phyloP scores from a whole-genome alignment of 2,888 invertebrate species.

The Rhyacophila evoluta region DNA sequence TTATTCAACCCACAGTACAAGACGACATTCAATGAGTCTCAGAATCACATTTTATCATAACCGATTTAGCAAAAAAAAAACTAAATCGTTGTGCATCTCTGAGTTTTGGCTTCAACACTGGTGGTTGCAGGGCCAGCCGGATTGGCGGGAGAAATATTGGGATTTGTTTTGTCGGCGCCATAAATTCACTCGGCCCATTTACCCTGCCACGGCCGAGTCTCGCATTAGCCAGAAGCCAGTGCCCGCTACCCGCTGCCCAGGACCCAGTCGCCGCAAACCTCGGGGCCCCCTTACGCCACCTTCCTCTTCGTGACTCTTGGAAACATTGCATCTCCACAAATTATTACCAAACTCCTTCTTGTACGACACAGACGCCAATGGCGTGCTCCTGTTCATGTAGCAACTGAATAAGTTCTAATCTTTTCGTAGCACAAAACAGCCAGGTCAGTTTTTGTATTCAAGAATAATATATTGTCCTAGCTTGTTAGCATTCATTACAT shows the following conservation, averaged over 20 bases:
- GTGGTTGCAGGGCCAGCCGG: neutral
- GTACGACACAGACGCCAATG: conserved; percentile 8
- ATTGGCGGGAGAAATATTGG: conserved; percentile 47
- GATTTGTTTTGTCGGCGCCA: conserved; percentile 54
- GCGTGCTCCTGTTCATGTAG: too few relatives aligned
- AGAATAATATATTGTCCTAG: too few relatives aligned
- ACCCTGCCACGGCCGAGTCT: conserved; percentile 38
- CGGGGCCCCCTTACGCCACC: neutral
- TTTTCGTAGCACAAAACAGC: too few relatives aligned
- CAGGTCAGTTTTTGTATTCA: too few relatives aligned
- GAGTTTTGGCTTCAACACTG: neutral
- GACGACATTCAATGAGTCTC: too few relatives aligned
- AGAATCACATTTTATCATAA: too few relatives aligned
- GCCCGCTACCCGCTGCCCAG: neutral
- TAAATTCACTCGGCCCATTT: conserved; percentile 53
- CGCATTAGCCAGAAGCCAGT: conserved; percentile 39
- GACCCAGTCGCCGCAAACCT: conserved; percentile 14
- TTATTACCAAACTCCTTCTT: conserved; percentile 11
- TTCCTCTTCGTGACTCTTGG: conserved; percentile 11
- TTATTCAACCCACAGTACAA: too few relatives aligned
- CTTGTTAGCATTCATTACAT: too few relatives aligned
- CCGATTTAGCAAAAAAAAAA: too few relatives aligned
- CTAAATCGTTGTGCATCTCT: neutral
- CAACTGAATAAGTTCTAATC: too few relatives aligned
- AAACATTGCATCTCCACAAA: conserved; percentile 37